These are phyloP conservation scores for Acanthosepion lycidas DNA, from an alignment of 2,888 invertebrate genomes.

Conservation along the genomic window DNA sequence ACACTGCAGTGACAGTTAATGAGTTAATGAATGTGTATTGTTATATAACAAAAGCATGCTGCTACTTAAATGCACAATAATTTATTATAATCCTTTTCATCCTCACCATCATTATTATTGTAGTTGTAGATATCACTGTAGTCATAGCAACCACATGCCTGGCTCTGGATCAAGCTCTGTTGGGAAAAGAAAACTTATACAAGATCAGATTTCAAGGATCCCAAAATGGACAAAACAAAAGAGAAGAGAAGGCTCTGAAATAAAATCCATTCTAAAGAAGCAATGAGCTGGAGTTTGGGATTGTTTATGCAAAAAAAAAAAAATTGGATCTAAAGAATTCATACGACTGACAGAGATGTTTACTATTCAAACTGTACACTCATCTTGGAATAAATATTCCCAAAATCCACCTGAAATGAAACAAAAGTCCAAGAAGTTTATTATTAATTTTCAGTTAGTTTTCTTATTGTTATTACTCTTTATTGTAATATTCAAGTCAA, in stretches of 20 bases:
- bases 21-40: background rate
- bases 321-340: background rate
- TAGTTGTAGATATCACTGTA: slow-evolving; percentile 12
- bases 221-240: background rate
- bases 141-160: slow-evolving; percentile 24
- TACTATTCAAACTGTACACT: background rate
- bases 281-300: background rate
- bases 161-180: background rate
- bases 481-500: too few relatives aligned
- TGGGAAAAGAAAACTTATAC: background rate
- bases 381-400: background rate
- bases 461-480: too few relatives aligned
- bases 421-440: too few relatives aligned
- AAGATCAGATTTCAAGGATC: background rate
- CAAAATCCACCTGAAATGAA: background rate
- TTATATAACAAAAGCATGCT: background rate
- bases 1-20: slow-evolving; percentile 16
- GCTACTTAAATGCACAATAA: background rate
- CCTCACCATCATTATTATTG: background rate
- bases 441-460: too few relatives aligned
- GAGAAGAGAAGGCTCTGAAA: background rate
- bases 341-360: background rate
- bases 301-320: background rate
- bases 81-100: background rate
- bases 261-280: background rate